A percentile compares a stretch with the other conserved stretches of the same genome.
These are phyloP conservation scores for Timema podura DNA, from an alignment of 2,888 invertebrate genomes.

Conservation along the genomic window DNA sequence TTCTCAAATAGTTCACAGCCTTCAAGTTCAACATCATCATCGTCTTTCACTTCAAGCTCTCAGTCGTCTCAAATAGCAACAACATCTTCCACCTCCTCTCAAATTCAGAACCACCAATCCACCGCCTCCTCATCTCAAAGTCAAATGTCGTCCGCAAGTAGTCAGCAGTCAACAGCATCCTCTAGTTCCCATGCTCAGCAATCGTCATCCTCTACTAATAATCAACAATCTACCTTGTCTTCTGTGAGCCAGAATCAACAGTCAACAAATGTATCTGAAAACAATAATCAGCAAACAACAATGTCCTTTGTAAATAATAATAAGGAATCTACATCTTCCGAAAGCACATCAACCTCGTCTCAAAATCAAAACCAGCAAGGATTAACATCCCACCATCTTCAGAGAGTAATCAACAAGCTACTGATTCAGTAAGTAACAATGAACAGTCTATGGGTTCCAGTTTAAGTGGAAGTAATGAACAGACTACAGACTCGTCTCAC, in stretches of 20 bases:
- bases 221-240: constrained; percentile 6
- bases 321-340: no score
- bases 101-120: neutral
- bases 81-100: constrained; percentile 12
- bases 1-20: constrained; percentile 8
- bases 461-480: constrained; percentile 15
- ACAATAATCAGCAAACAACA: constrained; percentile 15
- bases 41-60: constrained; percentile 12
- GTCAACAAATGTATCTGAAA: neutral
- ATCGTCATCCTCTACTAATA: constrained; percentile 3
- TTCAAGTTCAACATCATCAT: neutral
- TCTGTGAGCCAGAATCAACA: constrained; percentile 8
- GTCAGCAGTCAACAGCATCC: constrained; percentile 19
- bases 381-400: constrained; percentile 20
- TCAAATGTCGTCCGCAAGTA: constrained; percentile 15
- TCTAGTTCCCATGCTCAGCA: constrained; percentile 16
- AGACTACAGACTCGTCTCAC: neutral
- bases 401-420: constrained; percentile 22
- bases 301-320: neutral
- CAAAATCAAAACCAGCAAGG: constrained; percentile 1
- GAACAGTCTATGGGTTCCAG: constrained; percentile 11
- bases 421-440: constrained; percentile 15
- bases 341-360: neutral
- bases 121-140: constrained; percentile 12
- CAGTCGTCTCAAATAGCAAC: constrained; percentile 10